Base-by-base conservation (phyloP, 1,140 invertebrate genomes). In the Whitmania pigra region DNA sequence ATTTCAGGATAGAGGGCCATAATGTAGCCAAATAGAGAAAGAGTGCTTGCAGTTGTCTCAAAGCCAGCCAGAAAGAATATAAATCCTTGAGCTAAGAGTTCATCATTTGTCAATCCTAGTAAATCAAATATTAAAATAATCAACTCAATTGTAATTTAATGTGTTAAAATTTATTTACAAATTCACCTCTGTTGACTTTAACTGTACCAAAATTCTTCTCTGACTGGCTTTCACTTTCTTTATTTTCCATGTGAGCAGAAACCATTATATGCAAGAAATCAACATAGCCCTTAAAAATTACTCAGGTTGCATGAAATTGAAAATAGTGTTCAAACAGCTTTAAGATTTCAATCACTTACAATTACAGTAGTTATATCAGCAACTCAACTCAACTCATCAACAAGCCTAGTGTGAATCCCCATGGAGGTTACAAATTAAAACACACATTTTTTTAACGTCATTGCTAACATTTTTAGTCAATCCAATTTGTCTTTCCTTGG, bases 31-130 rank as follows among this genome's bases (percentile, higher is more conserved):
- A 84, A 78, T 73, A 86, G 87, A 0, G 83, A 78, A 43, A 88
- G 77, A 0, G 85, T 80, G 0, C 83, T 84, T 0, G 86, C 80
- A 0, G 85, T 84, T 0, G 87, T 88, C 77, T 88, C 87, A 75
- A 86, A 89, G 2, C 87, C 88, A 70, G 85, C 89, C 2, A 84
- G 79, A 74, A 89, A 88, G 75, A 90, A 89, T 9, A 88, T 54
- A 0, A 87, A 79, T 0, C 85, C 85, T 75, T 89, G 87, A 0
- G 86, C 85, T 1, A 87, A 80, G 11, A 91, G 84, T 75, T 89
- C 86, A 20, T 86, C 84, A 53, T 87, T 13, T n/a, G 76, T 75
- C 60, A 49, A 49, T 49, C 43, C 43, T 49, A 49, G 43, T 49
- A 49, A 5, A 13, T 49, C 2, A 7, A 49, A 49, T 11, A 7